Evolutionary conservation across 2,797 vertebrate species (phyloP), one percentile per base, ranked within the genome.

Genomic region (Eulemur rubriventer): DNA sequence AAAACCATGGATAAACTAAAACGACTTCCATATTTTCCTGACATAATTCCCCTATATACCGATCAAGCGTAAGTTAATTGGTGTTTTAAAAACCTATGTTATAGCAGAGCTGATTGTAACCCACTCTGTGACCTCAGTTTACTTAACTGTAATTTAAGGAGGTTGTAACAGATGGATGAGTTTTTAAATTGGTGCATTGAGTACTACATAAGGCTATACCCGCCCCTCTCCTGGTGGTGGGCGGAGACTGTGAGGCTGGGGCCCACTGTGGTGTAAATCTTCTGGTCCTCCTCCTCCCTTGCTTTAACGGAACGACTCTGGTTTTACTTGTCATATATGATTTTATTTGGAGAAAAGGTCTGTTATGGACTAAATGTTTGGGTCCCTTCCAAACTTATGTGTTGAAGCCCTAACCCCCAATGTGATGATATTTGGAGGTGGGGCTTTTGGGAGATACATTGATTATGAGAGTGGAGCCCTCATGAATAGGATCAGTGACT

Each of bases 321-420:
- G 20, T 38, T 75, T 86, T 94, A 57, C 76, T 93, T 95, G 35
- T 52, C 85, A 6, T 0, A 2, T 78, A 63, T 63, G 59, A 87
- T 85, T 97, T 90, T 84, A 90, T 87, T 89, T 90, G 9, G 48
- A 41, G 81, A 81, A 72, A 75, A 67, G 35, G 1, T 88, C 67
- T 85, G 13, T 75, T 76, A 22, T 52, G 20, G 59, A 50, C 65
- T 75, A 38, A 75, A 41, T 17, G 46, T 43, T 57, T 79, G 20
- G 59, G 55, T 75, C 61, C 30, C 16, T 7, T 52, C 41, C 26
- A 87, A 57, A 50, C 83, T 86, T 65, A 13, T 65, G 30, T 38
- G 48, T 81, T 55, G 18, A 89, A 96, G 79, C 83, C 12, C 16
- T 85, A 52, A n/a, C 3, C 18, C 43, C 11, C 7, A 55, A 20